Base-by-base conservation (phyloP, 2,113 vertebrate species). In the Xiphias gladius region DNA sequence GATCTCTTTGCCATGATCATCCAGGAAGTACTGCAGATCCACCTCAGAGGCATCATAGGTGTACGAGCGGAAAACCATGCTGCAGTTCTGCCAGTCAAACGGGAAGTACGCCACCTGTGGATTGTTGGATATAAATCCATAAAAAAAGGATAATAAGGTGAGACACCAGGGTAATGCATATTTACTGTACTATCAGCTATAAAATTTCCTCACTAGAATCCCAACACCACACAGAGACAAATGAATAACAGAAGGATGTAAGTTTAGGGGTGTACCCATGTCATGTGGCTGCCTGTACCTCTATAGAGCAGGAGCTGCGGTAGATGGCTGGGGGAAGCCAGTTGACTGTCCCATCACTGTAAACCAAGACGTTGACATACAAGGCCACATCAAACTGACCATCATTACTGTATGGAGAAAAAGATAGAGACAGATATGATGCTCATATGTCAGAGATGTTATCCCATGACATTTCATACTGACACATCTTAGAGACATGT, bases 51-150 rank as follows among this genome's bases (percentile, higher is more conserved):
- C 90, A 10, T 96, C 97, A 2, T 98, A 98, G 12, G 96, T 97
- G 79, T 97, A 97, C 0, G 97, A 97, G 22, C 96, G 95, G 92
- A 98, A 98, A 54, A 97, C 91, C 97, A 98, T 97, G 59, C 95
- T 96, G 90, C 97, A 98, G 86, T 98, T 98, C 88, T 98, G 97
- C 97, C 97, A 97, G 92, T 97, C 97, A 30, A 98, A 97, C 0
- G 97, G 97, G 85, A 97, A 98, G 84, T 97, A 98, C 1, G 96
- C 94, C 85, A 98, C 97, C 97, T 97, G 77, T 0, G 43, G 69
- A 67, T 48, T 50, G 7, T 59, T 17, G 20, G 11, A 64, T 26
- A 1, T 24, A 64, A 41, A 17, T 5, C 26, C 2, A 1, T 12
- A 17, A 43, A 67, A 22, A 20, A 7, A 9, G 1, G 22, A 54